phyloP scores from a whole-genome alignment of 2,888 invertebrate genomes.

The Leptopterna dolabrata region DNA sequence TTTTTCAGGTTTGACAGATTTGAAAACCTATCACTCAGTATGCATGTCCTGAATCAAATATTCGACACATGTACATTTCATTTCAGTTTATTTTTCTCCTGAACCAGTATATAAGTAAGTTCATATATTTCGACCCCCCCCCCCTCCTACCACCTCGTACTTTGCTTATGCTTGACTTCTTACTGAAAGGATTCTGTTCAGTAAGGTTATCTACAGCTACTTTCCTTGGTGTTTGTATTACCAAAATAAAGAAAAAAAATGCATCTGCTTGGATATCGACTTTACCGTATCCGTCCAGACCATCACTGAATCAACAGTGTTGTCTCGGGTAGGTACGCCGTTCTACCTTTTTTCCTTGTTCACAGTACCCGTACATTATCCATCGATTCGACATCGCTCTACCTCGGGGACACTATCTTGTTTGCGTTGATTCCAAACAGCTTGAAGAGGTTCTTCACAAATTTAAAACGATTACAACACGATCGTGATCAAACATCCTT shows the following conservation, averaged over 20 bases:
- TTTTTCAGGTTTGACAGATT: no score
- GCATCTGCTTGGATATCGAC: neutral
- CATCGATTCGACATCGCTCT: neutral
- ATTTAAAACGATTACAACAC: neutral
- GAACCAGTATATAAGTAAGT: no score
- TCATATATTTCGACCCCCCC: no score
- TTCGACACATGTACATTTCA: no score
- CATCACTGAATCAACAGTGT: neutral
- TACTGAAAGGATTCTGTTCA: neutral
- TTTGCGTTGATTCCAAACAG: neutral
- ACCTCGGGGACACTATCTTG: neutral
- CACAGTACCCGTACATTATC: neutral
- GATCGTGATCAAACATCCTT: conserved; percentile 8
- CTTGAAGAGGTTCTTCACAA: neutral
- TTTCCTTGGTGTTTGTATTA: neutral
- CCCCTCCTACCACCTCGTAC: no score
- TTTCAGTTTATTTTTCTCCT: no score
- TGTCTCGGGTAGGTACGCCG: no score
- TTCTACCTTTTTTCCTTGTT: neutral
- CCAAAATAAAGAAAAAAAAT: neutral
- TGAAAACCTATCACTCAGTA: no score
- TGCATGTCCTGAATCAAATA: no score
- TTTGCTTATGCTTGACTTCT: no score
- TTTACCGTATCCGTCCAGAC: neutral
- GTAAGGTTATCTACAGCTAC: neutral